Percentiles rank a stretch among this genome's conserved stretches.
Conservation (phyloP, 2,797 vertebrate genomes). For the Anableps anableps region DNA sequence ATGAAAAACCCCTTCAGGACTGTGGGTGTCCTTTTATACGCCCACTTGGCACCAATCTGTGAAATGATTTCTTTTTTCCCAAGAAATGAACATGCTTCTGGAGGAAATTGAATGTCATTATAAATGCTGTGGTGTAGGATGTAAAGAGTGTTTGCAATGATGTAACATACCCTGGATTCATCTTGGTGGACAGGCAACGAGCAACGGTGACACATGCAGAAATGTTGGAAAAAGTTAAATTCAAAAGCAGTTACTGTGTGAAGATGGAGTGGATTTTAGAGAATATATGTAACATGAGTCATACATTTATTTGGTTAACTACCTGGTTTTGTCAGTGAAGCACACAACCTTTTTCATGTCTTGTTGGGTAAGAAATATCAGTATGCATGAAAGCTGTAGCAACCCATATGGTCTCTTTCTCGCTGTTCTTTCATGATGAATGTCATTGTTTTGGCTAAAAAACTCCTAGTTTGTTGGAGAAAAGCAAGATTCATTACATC, state of each 20-base stretch:
- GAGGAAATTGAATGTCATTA: constrained; percentile 1
- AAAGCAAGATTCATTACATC: not conserved
- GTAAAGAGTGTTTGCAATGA: not conserved
- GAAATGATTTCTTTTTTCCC: not conserved
- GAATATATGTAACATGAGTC: not conserved
- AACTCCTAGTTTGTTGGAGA: not conserved
- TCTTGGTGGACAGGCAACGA: not conserved
- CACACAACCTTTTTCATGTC: not conserved
- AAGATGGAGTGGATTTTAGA: not conserved
- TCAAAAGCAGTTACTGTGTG: not conserved
- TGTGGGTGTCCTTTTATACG: constrained; percentile 2
- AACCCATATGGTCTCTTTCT: not conserved
- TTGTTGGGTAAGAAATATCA: not conserved
- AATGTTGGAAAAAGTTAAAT: not conserved
- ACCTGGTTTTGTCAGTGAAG: not conserved
- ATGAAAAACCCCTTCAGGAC: not conserved
- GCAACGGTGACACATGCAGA: not conserved
- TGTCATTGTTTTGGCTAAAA: not conserved
- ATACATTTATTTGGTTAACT: not conserved
- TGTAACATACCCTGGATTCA: not conserved
- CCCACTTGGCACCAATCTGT: constrained; percentile 4
- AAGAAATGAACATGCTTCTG: not conserved
- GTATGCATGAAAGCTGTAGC: not conserved
- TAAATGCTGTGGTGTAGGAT: constrained; percentile 4
- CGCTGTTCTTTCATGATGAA: not conserved